These are phyloP conservation scores for Cephus nigrinus DNA, from an alignment of 2,888 invertebrate species.

Conservation along the genomic window DNA sequence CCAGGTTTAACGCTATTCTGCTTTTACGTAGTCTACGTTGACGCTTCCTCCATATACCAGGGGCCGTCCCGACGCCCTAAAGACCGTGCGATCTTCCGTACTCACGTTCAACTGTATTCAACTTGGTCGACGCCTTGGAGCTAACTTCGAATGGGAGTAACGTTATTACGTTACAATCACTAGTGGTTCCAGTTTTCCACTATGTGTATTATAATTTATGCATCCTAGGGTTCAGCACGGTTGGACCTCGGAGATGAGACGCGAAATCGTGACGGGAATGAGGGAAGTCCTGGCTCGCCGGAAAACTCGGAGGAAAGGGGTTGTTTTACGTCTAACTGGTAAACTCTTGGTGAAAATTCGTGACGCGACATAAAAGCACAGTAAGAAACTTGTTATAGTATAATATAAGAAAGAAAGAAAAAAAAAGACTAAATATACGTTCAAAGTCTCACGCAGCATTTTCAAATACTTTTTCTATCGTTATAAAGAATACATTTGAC, in stretches of 20 bases:
- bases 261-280: not conserved
- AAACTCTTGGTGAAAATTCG: not conserved
- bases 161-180: not conserved
- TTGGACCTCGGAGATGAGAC: not conserved
- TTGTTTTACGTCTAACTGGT: not conserved
- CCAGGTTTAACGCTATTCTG: slow-evolving; percentile 7
- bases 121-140: not conserved
- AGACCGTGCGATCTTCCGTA: too few species aligned
- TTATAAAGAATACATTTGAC: too few species aligned
- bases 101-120: too few species aligned
- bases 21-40: slow-evolving; percentile 8
- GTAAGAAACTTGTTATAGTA: not conserved
- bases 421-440: not conserved
- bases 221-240: not conserved
- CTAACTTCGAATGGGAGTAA: not conserved
- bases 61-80: too few species aligned
- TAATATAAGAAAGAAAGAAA: not conserved
- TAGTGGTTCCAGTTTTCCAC: not conserved
- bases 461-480: too few species aligned
- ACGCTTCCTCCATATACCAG: not conserved
- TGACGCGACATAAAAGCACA: not conserved
- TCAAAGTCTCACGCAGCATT: too few species aligned
- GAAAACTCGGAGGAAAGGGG: not conserved
- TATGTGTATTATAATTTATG: not conserved
- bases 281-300: not conserved